Base-by-base conservation (phyloP, 2,113 vertebrate genomes). In the Corythaixoides concolor region DNA sequence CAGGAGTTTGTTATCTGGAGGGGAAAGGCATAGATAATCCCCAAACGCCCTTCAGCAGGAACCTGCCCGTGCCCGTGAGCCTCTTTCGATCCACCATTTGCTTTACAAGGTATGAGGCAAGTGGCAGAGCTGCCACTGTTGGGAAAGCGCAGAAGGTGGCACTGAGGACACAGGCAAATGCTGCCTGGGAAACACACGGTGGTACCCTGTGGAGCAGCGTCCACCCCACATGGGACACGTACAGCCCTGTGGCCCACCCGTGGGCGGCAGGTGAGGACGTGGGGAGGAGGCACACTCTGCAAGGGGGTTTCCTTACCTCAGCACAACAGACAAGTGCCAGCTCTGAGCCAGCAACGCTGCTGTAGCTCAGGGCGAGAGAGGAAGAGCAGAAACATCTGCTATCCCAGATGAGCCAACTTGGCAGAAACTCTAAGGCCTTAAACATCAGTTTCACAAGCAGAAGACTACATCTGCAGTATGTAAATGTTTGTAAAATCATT, bases 321-420 rank as follows among this genome's bases (percentile, higher is more conserved):
- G 89, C 64, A 62, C 59, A 67, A 17, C 3, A 3, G 55, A n/a
- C 28, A 12, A 81, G n/a, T 23, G n/a, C 26, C 73, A 64, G 56
- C 66, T 79, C 47, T 28, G 64, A 91, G 69, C 69, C 1, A 5
- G 60, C 78, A 89, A 20, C 1, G 0, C 55, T 59, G 72, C 86
- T 78, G 59, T 19, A 80, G 88, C 83, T 41, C 73, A 50, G 22
- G 62, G 62, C 0, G 3, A 93, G 77, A 66, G 37, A 79, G 26
- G 78, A 89, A 81, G 93, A 95, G 50, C 72, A 93, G 72, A 68
- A 93, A 94, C 95, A 92, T 82, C 94, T 96, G 94, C 81, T 85
- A 37, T 22, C 43, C 70, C 35, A 67, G 33, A 72, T 8, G 28
- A 95, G 92, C 92, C 95, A 94, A 89, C 60, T 15, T 95, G 93